Conservation (phyloP, 2,797 vertebrate genomes). For the Phataginus tricuspis region DNA sequence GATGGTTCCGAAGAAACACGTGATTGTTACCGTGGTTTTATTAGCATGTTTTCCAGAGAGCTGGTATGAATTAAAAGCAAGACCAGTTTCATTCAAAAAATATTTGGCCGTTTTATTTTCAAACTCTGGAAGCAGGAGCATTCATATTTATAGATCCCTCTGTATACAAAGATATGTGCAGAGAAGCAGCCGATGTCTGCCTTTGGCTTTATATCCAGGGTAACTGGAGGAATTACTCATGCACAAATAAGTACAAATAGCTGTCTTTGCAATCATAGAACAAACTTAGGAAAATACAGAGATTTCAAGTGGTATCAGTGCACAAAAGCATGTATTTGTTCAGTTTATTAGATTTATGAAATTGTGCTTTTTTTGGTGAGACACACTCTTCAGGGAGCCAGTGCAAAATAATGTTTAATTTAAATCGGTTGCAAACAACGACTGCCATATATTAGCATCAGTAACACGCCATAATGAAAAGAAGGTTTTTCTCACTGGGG, state of each 20-base stretch:
- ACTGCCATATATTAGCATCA: conserved; percentile 48
- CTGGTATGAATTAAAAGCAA: conserved; percentile 63
- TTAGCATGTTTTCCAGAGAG: conserved; percentile 64
- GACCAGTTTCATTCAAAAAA: conserved; percentile 69
- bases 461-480: conserved; percentile 49
- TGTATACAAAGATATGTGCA: conserved; percentile 54
- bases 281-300: conserved; percentile 31
- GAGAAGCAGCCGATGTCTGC: conserved; percentile 64
- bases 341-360: conserved; percentile 62
- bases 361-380: conserved; percentile 21
- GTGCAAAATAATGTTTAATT: conserved; percentile 68
- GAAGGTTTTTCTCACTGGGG: conserved; percentile 34
- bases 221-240: conserved; percentile 60
- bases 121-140: conserved; percentile 66
- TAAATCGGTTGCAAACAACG: conserved; percentile 63
- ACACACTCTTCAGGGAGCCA: conserved; percentile 46
- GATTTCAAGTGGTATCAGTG: conserved; percentile 22
- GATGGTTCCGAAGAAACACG: conserved; percentile 32
- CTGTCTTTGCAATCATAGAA: conserved; percentile 25
- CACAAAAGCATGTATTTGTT: conserved; percentile 26
- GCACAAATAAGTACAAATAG: conserved; percentile 60
- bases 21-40: conserved; percentile 45
- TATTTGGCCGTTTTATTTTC: conserved; percentile 71
- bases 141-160: conserved; percentile 72
- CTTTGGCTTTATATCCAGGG: conserved; percentile 66